A percentile compares a stretch with the other conserved stretches of the same genome.
Evolutionary conservation across 1,140 invertebrate species (phyloP).

Genomic region (Bathynomus jamesi): DNA sequence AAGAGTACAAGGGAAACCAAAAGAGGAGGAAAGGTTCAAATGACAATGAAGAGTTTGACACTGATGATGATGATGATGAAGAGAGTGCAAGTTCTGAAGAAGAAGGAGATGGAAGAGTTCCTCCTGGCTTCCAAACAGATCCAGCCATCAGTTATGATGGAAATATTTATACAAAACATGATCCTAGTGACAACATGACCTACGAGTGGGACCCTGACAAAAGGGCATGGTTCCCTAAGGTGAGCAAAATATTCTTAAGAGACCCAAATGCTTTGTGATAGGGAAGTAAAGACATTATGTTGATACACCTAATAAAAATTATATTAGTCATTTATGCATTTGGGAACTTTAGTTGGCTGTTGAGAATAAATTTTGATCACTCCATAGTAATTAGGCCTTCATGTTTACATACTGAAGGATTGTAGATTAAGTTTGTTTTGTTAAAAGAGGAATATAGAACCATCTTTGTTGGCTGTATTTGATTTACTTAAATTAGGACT

Average conservation of each 20-base stretch:
- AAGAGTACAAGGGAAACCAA: constrained; percentile 33
- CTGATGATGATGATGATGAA: constrained; percentile 27
- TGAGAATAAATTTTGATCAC: too few relatives aligned
- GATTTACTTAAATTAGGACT: too few relatives aligned
- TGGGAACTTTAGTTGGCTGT: too few relatives aligned
- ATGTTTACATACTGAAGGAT: too few relatives aligned
- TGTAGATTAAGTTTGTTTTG: too few relatives aligned
- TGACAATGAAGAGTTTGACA: constrained; percentile 28
- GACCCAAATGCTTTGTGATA: too few relatives aligned
- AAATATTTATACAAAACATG: constrained; percentile 41
- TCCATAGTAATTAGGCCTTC: too few relatives aligned
- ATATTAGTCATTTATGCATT: too few relatives aligned
- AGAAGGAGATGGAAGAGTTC: constrained; percentile 21
- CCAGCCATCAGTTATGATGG: constrained; percentile 33
- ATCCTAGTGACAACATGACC: constrained; percentile 72
- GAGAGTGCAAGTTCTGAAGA: constrained; percentile 28
- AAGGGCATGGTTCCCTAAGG: constrained; percentile 92
- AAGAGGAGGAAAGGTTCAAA: constrained; percentile 24
- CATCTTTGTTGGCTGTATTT: too few relatives aligned
- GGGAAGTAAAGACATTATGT: too few relatives aligned
- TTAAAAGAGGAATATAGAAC: too few relatives aligned
- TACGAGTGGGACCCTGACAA: constrained; percentile 87
- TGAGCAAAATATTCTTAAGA: constrained; percentile 41
- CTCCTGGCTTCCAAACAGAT: constrained; percentile 25
- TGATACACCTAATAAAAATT: too few relatives aligned